phyloP scores from a whole-genome alignment of 1,140 invertebrate species.

The Euura lappo region DNA sequence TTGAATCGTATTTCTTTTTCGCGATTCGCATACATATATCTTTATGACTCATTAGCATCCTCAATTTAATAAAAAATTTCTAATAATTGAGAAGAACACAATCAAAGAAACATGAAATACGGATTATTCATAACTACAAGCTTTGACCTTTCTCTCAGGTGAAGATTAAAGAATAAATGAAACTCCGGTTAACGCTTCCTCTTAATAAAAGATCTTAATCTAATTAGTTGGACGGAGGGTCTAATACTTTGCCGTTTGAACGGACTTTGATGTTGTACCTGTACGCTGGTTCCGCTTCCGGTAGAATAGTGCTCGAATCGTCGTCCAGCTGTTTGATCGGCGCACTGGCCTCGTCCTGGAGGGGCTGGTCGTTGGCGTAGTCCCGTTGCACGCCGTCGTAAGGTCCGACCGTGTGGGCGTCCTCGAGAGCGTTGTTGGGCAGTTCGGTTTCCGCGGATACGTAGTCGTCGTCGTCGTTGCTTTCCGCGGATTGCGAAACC shows the following conservation, averaged over 20 bases:
- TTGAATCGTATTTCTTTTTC: no score
- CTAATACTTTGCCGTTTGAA: constrained; percentile 60
- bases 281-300: constrained; percentile 54
- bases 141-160: no score
- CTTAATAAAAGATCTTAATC: not conserved
- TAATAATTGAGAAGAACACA: not conserved
- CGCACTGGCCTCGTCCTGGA: constrained; percentile 26
- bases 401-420: constrained; percentile 51
- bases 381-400: constrained; percentile 51
- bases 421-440: constrained; percentile 44
- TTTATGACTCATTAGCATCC: no score
- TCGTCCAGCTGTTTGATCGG: constrained; percentile 45
- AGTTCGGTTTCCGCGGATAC: constrained; percentile 35
- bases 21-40: no score
- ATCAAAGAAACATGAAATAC: not conserved
- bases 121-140: not conserved
- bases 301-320: constrained; percentile 55
- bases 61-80: not conserved
- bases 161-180: no score
- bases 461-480: constrained; percentile 19
- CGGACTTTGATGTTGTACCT: constrained; percentile 59
- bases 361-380: constrained; percentile 48
- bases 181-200: not conserved
- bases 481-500: constrained; percentile 36
- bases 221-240: constrained; percentile 57